These are phyloP conservation scores for Erethizon dorsatum DNA, from an alignment of 2,797 vertebrate genomes.

Conservation along the genomic window DNA sequence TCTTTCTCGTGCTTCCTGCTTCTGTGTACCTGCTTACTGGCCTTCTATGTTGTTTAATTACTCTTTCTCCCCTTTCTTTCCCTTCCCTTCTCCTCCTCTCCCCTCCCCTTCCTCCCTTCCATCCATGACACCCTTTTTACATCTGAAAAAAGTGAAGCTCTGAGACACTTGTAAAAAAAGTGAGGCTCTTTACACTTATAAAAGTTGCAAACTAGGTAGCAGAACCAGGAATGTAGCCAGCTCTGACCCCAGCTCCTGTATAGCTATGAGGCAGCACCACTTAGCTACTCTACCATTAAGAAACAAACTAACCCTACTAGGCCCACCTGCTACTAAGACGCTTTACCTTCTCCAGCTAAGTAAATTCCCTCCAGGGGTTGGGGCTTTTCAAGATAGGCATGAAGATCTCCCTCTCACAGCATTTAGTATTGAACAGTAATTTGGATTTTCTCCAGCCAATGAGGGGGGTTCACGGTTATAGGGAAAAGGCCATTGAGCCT, in stretches of 20 bases:
- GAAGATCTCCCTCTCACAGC: background rate
- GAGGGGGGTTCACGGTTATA: background rate
- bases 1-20: background rate
- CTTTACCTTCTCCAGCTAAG: background rate
- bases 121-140: background rate
- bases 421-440: background rate
- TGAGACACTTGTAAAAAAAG: background rate
- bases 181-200: background rate
- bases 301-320: background rate
- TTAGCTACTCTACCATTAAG: too few species aligned
- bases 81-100: background rate
- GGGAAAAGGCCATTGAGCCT: fast-evolving
- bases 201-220: background rate
- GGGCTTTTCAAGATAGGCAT: background rate
- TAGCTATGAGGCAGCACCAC: background rate
- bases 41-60: background rate
- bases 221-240: background rate
- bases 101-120: background rate
- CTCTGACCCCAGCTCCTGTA: background rate
- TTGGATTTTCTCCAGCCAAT: background rate
- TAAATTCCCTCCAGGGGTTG: too few species aligned
- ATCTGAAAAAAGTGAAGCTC: background rate
- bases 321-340: background rate
- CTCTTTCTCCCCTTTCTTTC: background rate
- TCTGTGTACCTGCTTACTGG: background rate